Base-by-base conservation (phyloP, 2,113 vertebrate genomes). In the Myodes glareolus region DNA sequence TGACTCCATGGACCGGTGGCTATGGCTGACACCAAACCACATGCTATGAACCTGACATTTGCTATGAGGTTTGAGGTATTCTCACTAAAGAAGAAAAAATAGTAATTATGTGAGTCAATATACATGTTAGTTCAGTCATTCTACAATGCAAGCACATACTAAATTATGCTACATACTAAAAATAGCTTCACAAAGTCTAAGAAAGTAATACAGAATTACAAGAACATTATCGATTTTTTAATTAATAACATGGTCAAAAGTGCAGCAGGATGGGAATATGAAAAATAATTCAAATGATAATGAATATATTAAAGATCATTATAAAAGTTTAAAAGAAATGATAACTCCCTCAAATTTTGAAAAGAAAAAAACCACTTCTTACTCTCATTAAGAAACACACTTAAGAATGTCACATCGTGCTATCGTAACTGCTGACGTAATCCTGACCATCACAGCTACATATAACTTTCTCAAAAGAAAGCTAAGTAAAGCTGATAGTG, bases 211-310 rank as follows among this genome's bases (percentile, higher is more conserved):
- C 29, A 90, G 31, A 80, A 33, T 61, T 33, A 87, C 67, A 90
- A 81, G 81, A 91, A 94, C 39, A 91, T 23, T n/a, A 91, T 42
- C 73, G 25, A 78, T 78, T 93, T 93, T 93, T n/a, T 78, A 88
- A 86, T 76, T 70, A 52, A 68, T 23, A 95, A 25, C 7, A 39
- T 86, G 17, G 63, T 5, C 42, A 88, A 94, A 5, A 70, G 23
- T 39, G 7, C 25, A 91, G 50, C 67, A 85, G 36, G 55, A 86
- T 58, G 67, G 68, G 39, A 88, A 93, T 23, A 68, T 76, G 47
- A 70, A 92, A 96, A 39, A 23, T 75, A 25, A 89, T 19, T 45
- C 61, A 21, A 65, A 33, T 27, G 11, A 84, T 52, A 94, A 92
- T 80, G 36, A 81, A 91, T 72, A 88, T 1, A 92, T 36, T 29